Base-by-base conservation (phyloP, 1,140 invertebrate genomes). In the Akabosia matsudoensis region DNA sequence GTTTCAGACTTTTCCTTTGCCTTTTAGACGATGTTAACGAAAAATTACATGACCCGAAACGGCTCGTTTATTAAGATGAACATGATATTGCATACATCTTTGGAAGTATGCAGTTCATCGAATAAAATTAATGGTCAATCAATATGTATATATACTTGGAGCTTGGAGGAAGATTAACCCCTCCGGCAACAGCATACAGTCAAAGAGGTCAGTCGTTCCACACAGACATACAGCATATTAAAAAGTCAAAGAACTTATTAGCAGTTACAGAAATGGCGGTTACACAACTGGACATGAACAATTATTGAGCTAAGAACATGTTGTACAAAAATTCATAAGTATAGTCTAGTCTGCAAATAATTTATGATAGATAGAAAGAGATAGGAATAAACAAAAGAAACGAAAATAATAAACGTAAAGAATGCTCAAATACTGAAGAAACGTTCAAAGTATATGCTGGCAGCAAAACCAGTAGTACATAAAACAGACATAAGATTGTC, bases 31-130 rank as follows among this genome's bases (percentile, higher is more conserved):
- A 67, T n/a, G n/a, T n/a, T n/a, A n/a, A n/a, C n/a, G n/a, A n/a
- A n/a, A n/a, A n/a, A n/a, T n/a, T n/a, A n/a, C n/a, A n/a, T 67
- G 61, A 67, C 61, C 61, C 61, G 61, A 67, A 67, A 67, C 61
- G n/a, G n/a, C n/a, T n/a, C n/a, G n/a, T n/a, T n/a, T n/a, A n/a
- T n/a, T n/a, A n/a, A n/a, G n/a, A n/a, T n/a, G n/a, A n/a, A n/a
- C n/a, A n/a, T n/a, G 61, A 30, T 67, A 16, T 67, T 67, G 24
- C 61, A 56, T 24, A 10, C 18, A 45, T 45, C 37, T 45, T 18
- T 45, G 18, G 7, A 45, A 10, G 37, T 45, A 45, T n/a, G 18
- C 37, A 45, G 7, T 10, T 45, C 7, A 18, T 18, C 37, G 37
- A 45, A 18, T 45, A 45, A 18, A 10, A 45, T 45, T 45, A 45